phyloP scores from a whole-genome alignment of 2,113 vertebrate genomes.

The Ia io region DNA sequence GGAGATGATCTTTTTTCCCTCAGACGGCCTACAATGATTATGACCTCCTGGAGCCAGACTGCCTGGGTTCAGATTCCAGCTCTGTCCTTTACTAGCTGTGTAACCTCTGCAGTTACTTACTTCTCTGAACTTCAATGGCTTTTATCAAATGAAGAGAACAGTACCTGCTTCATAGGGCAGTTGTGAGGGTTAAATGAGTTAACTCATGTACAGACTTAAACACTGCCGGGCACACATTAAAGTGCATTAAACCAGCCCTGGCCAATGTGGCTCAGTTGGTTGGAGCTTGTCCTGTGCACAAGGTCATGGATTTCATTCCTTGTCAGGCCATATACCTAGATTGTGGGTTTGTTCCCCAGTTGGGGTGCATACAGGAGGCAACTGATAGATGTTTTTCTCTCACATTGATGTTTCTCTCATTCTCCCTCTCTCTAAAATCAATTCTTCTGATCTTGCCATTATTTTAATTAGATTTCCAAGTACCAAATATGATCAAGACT shows the following conservation, averaged over 20 bases:
- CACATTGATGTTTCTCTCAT: background rate
- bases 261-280: background rate
- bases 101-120: background rate
- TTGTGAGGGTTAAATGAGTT: background rate
- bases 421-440: background rate
- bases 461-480: slow-evolving; percentile 1
- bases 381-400: background rate
- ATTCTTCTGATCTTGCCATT: background rate
- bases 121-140: background rate
- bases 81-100: background rate
- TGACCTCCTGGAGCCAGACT: background rate
- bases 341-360: background rate
- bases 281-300: background rate
- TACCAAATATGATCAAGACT: background rate
- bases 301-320: background rate
- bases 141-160: background rate
- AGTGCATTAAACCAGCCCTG: background rate
- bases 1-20: background rate
- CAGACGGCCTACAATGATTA: background rate
- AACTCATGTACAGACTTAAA: background rate
- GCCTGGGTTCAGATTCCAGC: background rate
- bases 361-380: background rate
- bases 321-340: background rate
- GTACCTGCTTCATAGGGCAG: background rate
- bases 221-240: background rate